Base-by-base conservation (phyloP, 2,113 vertebrate genomes). In the Gnathonemus echidnorhynchus region DNA sequence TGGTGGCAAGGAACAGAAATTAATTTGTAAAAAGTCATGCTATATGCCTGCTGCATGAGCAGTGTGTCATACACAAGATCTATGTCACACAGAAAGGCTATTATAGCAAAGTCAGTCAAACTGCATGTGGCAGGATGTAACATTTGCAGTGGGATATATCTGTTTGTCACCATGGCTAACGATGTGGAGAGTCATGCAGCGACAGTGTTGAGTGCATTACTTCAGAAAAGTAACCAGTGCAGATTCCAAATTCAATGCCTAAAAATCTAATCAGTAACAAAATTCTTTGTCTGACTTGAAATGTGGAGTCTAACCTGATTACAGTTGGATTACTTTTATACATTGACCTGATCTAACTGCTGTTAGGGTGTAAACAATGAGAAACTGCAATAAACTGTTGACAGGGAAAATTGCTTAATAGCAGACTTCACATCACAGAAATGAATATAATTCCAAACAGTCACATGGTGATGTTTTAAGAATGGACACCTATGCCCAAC, bases 21-120 rank as follows among this genome's bases (percentile, higher is more conserved):
- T 35, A 95, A 94, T 95, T 95, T 95, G 94, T 94, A 94, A 93
- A 89, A 49, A 93, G 92, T 90, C 19, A 46, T 92, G 93, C 92
- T 92, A 89, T 89, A 90, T 88, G 91, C 93, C 94, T 93, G 94
- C 93, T 92, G 92, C 88, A 89, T 92, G 92, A 94, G 91, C 77
- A 92, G 66, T 80, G 91, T 94, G 91, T 92, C 93, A 93, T 91
- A 74, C 90, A 70, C 77, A 48, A 66, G 93, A 96, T 95, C 94
- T 84, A 95, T 95, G 92, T 35, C 90, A 85, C 89, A 19, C 4
- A 56, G 58, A 42, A 80, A 21, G 45, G 39, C 42, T 49, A 8
- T 84, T 62, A 19, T 27, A 66, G 39, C 19, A 11, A 53, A 17
- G 39, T 11, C 89, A 62, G 50, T 42, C 6, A 46, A 13, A 58